Percentiles rank a stretch among this genome's conserved stretches.
These are phyloP conservation scores for Crotalus tigris DNA, from an alignment of 2,113 vertebrate species.

Conservation along the genomic window DNA sequence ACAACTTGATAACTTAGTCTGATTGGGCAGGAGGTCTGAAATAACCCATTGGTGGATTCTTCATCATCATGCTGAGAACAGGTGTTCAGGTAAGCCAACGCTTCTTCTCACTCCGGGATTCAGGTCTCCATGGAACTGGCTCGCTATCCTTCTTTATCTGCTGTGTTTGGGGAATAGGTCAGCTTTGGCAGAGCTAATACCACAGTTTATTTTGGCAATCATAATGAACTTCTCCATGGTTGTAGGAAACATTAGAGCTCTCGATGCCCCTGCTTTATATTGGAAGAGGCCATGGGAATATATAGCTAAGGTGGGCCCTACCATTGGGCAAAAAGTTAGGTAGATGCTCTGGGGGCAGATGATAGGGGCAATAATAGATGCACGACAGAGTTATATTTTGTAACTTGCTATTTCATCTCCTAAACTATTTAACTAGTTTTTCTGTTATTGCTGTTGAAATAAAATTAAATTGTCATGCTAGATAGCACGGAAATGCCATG, in stretches of 20 bases:
- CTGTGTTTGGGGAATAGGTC: not conserved
- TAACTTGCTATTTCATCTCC: not conserved
- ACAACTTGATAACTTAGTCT: too few relatives aligned
- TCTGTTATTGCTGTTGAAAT: not conserved
- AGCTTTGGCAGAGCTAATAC: conserved; percentile 6
- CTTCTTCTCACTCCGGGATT: not conserved
- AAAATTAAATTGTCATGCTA: not conserved
- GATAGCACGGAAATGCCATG: not conserved
- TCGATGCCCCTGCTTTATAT: not conserved
- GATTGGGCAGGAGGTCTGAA: too few relatives aligned
- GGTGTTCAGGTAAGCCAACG: too few relatives aligned
- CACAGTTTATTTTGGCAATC: not conserved
- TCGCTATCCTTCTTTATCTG: conserved; percentile 11
- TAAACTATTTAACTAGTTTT: not conserved
- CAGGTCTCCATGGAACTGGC: conserved; percentile 19
- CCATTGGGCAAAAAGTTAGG: not conserved
- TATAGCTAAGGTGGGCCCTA: not conserved
- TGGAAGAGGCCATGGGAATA: not conserved
- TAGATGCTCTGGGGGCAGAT: not conserved
- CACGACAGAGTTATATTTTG: not conserved
- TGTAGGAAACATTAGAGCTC: not conserved
- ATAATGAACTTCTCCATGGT: not conserved
- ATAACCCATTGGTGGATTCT: too few relatives aligned
- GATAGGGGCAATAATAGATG: not conserved
- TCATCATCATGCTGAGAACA: too few relatives aligned